A percentile compares a stretch with the other conserved stretches of the same genome.
These are phyloP conservation scores for Caenorhabditis drosophilae DNA, from an alignment of 2,888 invertebrate genomes.

Conservation along the genomic window DNA sequence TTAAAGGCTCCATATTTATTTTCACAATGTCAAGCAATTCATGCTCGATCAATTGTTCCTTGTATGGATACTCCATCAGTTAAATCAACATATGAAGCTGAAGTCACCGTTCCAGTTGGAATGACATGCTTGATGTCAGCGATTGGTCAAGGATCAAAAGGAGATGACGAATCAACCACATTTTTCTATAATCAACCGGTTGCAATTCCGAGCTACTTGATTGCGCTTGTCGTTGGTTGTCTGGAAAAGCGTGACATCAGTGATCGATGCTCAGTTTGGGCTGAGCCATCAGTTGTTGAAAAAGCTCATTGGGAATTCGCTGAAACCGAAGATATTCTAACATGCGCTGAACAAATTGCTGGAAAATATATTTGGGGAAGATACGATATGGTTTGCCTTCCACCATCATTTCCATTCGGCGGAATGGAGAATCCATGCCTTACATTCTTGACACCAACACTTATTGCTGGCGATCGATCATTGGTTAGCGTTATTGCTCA, in stretches of 20 bases:
- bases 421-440: slow-evolving; percentile 98
- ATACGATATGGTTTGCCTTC: slow-evolving; percentile 86
- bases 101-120: slow-evolving; percentile 77
- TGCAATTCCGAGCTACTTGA: slow-evolving; percentile 85
- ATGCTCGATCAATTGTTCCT: slow-evolving; percentile 77
- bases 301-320: slow-evolving; percentile 86
- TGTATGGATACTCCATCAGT: slow-evolving; percentile 94
- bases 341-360: slow-evolving; percentile 53
- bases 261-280: slow-evolving; percentile 81
- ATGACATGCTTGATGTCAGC: slow-evolving; percentile 90
- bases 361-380: slow-evolving; percentile 66
- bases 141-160: slow-evolving; percentile 56
- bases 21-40: slow-evolving; percentile 63
- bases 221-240: slow-evolving; percentile 86
- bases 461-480: slow-evolving; percentile 89
- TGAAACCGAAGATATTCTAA: slow-evolving; percentile 71
- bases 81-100: slow-evolving; percentile 83
- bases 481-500: slow-evolving; percentile 89
- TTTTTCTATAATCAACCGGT: slow-evolving; percentile 73
- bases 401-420: slow-evolving; percentile 91
- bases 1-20: slow-evolving; percentile 53
- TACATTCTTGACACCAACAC: slow-evolving; percentile 90
- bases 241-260: slow-evolving; percentile 74
- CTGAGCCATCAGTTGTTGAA: slow-evolving; percentile 84
- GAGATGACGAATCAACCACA: slow-evolving; percentile 45